These are phyloP conservation scores for Tetramorium bicarinatum DNA, from an alignment of 2,888 invertebrate species.

Conservation along the genomic window DNA sequence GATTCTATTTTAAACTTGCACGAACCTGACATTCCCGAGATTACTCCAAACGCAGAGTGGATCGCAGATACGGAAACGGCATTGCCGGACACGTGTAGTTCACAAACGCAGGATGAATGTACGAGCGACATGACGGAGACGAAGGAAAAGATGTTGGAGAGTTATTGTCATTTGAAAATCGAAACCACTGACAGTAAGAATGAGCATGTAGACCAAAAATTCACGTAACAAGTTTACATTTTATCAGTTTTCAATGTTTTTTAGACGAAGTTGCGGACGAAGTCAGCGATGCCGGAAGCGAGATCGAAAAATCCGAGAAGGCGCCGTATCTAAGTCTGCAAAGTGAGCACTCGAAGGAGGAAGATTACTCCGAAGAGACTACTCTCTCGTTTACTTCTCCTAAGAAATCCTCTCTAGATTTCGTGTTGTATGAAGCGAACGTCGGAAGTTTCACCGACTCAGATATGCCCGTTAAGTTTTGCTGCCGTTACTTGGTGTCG, in stretches of 20 bases:
- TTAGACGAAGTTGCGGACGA: slow-evolving; percentile 78
- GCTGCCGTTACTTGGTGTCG: slow-evolving; percentile 91
- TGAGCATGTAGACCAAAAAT: not conserved
- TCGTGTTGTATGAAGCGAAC: slow-evolving; percentile 87
- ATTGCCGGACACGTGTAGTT: slow-evolving; percentile 65
- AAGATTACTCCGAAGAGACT: slow-evolving; percentile 75
- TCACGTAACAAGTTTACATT: not conserved
- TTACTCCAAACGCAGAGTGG: slow-evolving; percentile 81
- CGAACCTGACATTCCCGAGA: slow-evolving; percentile 79
- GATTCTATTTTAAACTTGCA: slow-evolving; percentile 77
- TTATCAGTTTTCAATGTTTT: slow-evolving; percentile 50
- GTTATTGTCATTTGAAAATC: slow-evolving; percentile 78
- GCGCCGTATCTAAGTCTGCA: slow-evolving; percentile 57
- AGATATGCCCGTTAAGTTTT: slow-evolving; percentile 90
- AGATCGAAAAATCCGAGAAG: slow-evolving; percentile 76
- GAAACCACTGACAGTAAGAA: slow-evolving; percentile 79
- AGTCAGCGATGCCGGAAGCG: slow-evolving; percentile 80
- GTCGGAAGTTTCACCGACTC: slow-evolving; percentile 90
- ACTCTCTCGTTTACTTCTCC: slow-evolving; percentile 75
- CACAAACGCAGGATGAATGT: slow-evolving; percentile 60
- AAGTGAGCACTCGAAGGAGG: slow-evolving; percentile 70
- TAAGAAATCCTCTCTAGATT: slow-evolving; percentile 75
- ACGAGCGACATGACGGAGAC: slow-evolving; percentile 74
- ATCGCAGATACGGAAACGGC: slow-evolving; percentile 76
- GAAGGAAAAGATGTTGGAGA: slow-evolving; percentile 76